Evolutionary conservation across 2,888 invertebrate genomes (phyloP).

Genomic region (Drosophila robusta): DNA sequence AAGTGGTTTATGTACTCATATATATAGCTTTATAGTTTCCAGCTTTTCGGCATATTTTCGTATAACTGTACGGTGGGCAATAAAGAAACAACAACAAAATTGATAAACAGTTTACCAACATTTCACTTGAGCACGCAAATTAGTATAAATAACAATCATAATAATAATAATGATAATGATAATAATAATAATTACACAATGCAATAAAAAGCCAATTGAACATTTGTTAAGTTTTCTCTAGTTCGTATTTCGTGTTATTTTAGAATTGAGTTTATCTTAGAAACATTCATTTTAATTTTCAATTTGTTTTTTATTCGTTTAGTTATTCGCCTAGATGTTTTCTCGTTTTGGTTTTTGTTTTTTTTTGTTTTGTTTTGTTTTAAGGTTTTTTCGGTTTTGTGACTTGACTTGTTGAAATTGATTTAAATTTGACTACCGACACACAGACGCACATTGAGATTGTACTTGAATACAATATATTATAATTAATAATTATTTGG

Average conservation of each 20-base stretch:
- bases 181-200: constrained; percentile 1
- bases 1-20: constrained; percentile 13
- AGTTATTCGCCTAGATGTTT: background rate
- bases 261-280: constrained; percentile 11
- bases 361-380: constrained; percentile 6
- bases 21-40: constrained; percentile 5
- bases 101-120: constrained; percentile 39
- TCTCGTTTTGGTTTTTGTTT: background rate
- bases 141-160: constrained; percentile 25
- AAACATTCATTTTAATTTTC: no score
- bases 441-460: constrained; percentile 57
- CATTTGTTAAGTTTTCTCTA: constrained; percentile 21
- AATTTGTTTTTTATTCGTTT: background rate
- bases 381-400: constrained; percentile 14
- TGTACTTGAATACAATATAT: constrained; percentile 44
- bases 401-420: constrained; percentile 34
- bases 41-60: background rate
- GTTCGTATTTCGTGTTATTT: constrained; percentile 7
- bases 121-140: constrained; percentile 27
- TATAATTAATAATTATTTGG: constrained; percentile 35
- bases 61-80: constrained; percentile 55
- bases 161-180: constrained; percentile 1
- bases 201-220: constrained; percentile 37
- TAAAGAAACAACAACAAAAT: constrained; percentile 53
- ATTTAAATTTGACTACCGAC: constrained; percentile 68